These are phyloP conservation scores for Leptatherina wallacei DNA, from an alignment of 2,797 vertebrate species.

Conservation along the genomic window DNA sequence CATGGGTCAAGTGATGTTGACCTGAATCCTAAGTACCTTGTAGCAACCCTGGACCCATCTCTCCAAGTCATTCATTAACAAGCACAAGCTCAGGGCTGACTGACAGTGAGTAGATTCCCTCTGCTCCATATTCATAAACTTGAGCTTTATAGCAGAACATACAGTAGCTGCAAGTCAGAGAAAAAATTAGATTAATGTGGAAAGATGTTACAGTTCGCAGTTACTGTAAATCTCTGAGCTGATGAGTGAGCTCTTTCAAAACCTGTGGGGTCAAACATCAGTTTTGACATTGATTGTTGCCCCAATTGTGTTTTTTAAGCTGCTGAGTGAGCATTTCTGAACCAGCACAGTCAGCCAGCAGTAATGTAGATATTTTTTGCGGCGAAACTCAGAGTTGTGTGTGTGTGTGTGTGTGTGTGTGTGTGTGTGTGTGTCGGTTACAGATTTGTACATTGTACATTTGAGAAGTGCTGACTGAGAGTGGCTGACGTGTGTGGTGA, in stretches of 20 bases:
- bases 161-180: conserved; percentile 8
- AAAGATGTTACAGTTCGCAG: conserved; percentile 25
- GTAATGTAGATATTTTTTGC: conserved; percentile 39
- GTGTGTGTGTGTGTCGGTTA: conserved; percentile 14
- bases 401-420: conserved; percentile 10
- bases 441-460: conserved; percentile 31
- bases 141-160: background rate
- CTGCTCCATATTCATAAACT: conserved; percentile 26
- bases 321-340: conserved; percentile 48
- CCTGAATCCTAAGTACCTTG: conserved; percentile 64
- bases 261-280: conserved; percentile 46
- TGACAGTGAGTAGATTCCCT: conserved; percentile 14
- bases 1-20: conserved; percentile 66
- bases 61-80: conserved; percentile 55
- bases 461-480: conserved; percentile 46
- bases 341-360: conserved; percentile 39
- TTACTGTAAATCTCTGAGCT: conserved; percentile 40
- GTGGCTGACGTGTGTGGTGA: background rate
- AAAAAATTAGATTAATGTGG: conserved; percentile 8
- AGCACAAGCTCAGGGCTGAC: conserved; percentile 15
- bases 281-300: conserved; percentile 60
- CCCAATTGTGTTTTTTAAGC: conserved; percentile 38
- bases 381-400: conserved; percentile 48
- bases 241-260: conserved; percentile 47
- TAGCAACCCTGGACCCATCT: conserved; percentile 40